phyloP scores from a whole-genome alignment of 2,888 invertebrate species.

The Oegoconia quadripuncta region DNA sequence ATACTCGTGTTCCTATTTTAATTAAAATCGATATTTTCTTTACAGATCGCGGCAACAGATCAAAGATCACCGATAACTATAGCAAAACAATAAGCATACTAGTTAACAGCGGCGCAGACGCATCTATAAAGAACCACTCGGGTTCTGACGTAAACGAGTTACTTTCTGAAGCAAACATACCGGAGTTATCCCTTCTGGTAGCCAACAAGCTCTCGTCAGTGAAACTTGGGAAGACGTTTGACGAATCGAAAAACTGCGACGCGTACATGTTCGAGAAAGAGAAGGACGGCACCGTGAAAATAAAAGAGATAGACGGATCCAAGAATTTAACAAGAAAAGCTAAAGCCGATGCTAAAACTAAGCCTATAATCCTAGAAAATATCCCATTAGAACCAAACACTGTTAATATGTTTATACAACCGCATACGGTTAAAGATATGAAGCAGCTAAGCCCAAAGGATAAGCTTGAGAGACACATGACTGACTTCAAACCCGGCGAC shows the following conservation, averaged over 20 bases:
- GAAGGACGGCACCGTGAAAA: constrained; percentile 28
- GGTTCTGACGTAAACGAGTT: constrained; percentile 62
- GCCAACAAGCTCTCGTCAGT: constrained; percentile 38
- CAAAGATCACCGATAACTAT: constrained; percentile 41
- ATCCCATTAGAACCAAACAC: background rate
- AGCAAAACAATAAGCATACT: constrained; percentile 57
- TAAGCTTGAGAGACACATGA: background rate
- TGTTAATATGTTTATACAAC: background rate
- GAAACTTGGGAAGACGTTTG: constrained; percentile 22
- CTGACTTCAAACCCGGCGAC: background rate
- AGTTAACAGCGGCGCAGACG: constrained; percentile 61
- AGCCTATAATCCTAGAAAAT: constrained; percentile 9
- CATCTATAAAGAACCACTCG: constrained; percentile 58
- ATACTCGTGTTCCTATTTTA: background rate
- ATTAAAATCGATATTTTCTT: constrained; percentile 8
- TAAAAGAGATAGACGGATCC: constrained; percentile 14
- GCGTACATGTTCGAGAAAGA: constrained; percentile 41
- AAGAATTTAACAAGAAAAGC: background rate
- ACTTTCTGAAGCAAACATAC: constrained; percentile 54
- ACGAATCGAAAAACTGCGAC: constrained; percentile 18
- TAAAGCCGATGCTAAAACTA: constrained; percentile 1
- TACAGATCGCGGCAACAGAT: constrained; percentile 49
- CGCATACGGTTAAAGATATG: background rate
- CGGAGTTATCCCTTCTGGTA: constrained; percentile 43
- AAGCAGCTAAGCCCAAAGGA: background rate